Base-by-base conservation (phyloP, 2,113 vertebrate genomes). In the Pao palembangensis region DNA sequence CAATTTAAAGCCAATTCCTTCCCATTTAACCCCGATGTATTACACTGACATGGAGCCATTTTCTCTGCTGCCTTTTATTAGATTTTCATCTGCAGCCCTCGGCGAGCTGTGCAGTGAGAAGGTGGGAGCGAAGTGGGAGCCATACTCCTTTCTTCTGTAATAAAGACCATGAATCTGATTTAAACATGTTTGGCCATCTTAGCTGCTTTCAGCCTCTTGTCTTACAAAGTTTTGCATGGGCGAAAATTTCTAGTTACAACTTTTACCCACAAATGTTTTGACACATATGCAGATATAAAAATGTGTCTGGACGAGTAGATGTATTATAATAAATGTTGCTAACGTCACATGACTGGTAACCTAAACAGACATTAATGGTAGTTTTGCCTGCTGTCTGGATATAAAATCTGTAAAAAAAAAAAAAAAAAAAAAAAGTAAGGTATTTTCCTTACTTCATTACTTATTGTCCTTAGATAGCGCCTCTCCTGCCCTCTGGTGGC, bases 1-100 rank as follows among this genome's bases (percentile, higher is more conserved):
- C 76, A 79, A 79, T 84, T 80, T 84, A 55, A 69, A 84, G 75
- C 77, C 79, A 79, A 80, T 75, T 84, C 80, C 69, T 76, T 64
- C 69, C 77, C 75, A 12, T 73, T 82, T 84, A 84, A 82, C 84
- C 81, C 71, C 75, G 1, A 17, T 71, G 79, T 76, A 56, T 73
- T 74, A 71, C 80, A 72, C 61, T 61, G 73, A 69, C 55, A 16
- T 2, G 17, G 12, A 73, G 67, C 47, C 68, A 44, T 70, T 78
- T 83, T 64, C 78, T 58, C 55, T 41, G 55, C 65, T 58, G 63
- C 50, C 66, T 51, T 69, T 77, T 61, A 82, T 82, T 84, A 80
- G 76, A 76, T 76, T 28, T 46, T 49, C 78, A 78, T 79, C 74
- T 59, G 56, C 55, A 19, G 73, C 80, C 71, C 13, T 11, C 10